Base-by-base conservation (phyloP, 2,113 vertebrate genomes). In the Paracyprichromis sp. region DNA sequence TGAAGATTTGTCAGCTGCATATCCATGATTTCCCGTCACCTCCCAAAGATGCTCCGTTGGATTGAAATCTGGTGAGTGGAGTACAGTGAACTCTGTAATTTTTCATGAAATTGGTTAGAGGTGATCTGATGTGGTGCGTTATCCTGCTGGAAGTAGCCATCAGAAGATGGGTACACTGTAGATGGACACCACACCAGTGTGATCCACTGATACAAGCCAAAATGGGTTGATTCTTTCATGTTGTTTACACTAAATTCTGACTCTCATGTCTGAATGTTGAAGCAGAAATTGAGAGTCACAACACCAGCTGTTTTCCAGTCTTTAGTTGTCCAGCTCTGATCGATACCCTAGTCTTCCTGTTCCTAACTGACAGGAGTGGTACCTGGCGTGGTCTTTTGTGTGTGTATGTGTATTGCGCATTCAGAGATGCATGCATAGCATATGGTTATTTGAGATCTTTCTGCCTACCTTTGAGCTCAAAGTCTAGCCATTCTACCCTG, bases 21-120 rank as follows among this genome's bases (percentile, higher is more conserved):
- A 69, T 40, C 36, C 36, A 40, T 1, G n/a, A 40, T 40, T 71
- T 3, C 66, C 26, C 3, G 0, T 43, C n/a, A 4, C 66, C n/a
- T 71, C n/a, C 12, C n/a, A 43, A 24, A 43, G 38, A 43, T 71
- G 66, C 38, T 26, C 0, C 13, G 8, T 9, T 43, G n/a, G 38
- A 24, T 71, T 71, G n/a, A 71, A 43, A 71, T 71, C 66, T 71
- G 66, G 38, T 71, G 38, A 71, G 38, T 71, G 66, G 66, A 24
- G 66, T 71, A 43, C 38, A 71, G 66, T 71, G 12, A 43, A 71
- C 66, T n/a, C 14, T 2, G 52, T 54, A 61, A 61, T 61, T 61
- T 61, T 61, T 61, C 26, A 61, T 0, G 2, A 19, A 66, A 38
- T 66, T 0, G 19, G 17, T 66, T 66, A 38, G 0, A 38, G 61